phyloP scores from a whole-genome alignment of 2,888 invertebrate genomes.

The Lasioglossum figueresi region DNA sequence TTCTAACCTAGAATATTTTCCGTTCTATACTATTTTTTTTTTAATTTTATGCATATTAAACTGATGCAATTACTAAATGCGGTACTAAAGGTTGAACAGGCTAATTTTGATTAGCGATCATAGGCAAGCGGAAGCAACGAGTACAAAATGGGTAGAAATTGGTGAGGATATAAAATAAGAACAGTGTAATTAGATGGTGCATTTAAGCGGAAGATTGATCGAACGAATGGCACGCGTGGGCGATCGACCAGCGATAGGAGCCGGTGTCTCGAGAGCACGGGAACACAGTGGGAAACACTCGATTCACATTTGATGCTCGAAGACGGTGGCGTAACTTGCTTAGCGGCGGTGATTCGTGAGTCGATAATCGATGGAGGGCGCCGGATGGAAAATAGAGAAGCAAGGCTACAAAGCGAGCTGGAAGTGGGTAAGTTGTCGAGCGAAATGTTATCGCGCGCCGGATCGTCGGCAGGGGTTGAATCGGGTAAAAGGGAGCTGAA shows the following conservation, averaged over 20 bases:
- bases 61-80: too few species aligned
- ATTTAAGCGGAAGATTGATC: not conserved
- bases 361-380: slow-evolving; percentile 71
- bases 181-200: not conserved
- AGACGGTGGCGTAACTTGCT: slow-evolving; percentile 63
- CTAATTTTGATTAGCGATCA: not conserved
- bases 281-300: slow-evolving; percentile 42
- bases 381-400: slow-evolving; percentile 66
- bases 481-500: slow-evolving; percentile 78
- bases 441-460: slow-evolving; percentile 82
- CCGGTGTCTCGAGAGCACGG: slow-evolving; percentile 9
- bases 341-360: slow-evolving; percentile 61
- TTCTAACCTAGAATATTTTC: too few species aligned
- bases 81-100: not conserved
- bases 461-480: slow-evolving; percentile 79
- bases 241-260: slow-evolving; percentile 46
- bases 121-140: too few species aligned
- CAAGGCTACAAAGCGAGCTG: slow-evolving; percentile 75
- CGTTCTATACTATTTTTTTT: too few species aligned
- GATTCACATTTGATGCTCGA: slow-evolving; percentile 61
- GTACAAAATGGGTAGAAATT: not conserved
- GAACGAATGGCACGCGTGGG: not conserved
- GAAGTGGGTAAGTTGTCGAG: slow-evolving; percentile 82
- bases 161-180: not conserved
- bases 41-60: too few species aligned